Base-by-base conservation (phyloP, 23 tunicate genomes). In the Halocynthia aurantium region DNA sequence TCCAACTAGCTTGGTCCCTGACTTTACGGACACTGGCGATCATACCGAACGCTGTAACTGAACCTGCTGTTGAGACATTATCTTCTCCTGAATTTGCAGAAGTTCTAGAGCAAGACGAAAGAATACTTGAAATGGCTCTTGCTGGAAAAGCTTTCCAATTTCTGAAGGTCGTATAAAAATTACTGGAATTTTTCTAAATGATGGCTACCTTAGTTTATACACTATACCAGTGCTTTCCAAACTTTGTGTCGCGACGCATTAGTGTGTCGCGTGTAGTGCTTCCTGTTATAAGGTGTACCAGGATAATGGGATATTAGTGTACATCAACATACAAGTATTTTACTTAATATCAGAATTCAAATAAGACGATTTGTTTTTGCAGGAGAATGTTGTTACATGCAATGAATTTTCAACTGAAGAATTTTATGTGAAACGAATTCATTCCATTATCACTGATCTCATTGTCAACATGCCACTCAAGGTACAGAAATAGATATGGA, bases 401-500 rank as follows among this genome's bases (percentile, higher is more conserved):
- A 52, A 73, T 22, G 66, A 64, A 7, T 91, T 91, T 71, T 85
- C 74, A 55, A 52, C 49, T 6, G 98, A 92, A 74, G 98, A 92
- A 62, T 86, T 92, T 68, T 92, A 81, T 54, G 10, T 92, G 55
- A 80, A 92, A 44, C 19, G 80, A 57, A 71, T 92, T 55, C 98
- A 92, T 61, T 78, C 57, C 0, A 21, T 82, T 22, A 55, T 92
- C 71, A 92, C 92, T 22, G 98, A 92, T 67, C 84, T 92, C 11
- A 92, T 92, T 72, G 85, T 84, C 40, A 82, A 80, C 67, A 92
- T 92, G 98, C 90, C 98, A 7, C 62, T 92, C 17, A 92, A 92
- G 88, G 98, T 92, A 70, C 53, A 18, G 9, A 50, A 17, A 44
- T 72, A 44, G 2, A n/a, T 67, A 19, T 67, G 72, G 44, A 31